Evolutionary conservation across 2,888 invertebrate species (phyloP).

Genomic region (Orgyia antiqua): DNA sequence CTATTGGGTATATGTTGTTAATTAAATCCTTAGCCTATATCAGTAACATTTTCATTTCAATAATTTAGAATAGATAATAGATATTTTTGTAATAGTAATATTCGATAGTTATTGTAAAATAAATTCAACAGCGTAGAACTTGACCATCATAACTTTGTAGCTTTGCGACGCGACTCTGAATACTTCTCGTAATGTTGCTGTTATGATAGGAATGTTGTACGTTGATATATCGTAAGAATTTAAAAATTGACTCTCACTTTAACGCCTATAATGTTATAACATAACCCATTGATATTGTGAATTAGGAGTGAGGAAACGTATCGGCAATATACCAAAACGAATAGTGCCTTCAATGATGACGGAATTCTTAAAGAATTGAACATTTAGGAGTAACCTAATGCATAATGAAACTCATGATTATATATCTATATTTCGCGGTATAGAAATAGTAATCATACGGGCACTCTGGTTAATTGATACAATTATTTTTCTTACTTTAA

Average conservation of each 20-base stretch:
- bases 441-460: slow-evolving; percentile 77
- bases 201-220: slow-evolving; percentile 34
- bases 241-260: slow-evolving; percentile 57
- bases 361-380: slow-evolving; percentile 58
- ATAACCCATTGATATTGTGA: slow-evolving; percentile 66
- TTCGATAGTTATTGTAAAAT: slow-evolving; percentile 61
- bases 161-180: slow-evolving; percentile 13
- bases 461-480: slow-evolving; percentile 67
- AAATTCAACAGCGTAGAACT: slow-evolving; percentile 37
- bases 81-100: slow-evolving; percentile 76
- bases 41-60: slow-evolving; percentile 63
- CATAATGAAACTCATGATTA: slow-evolving; percentile 62
- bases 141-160: slow-evolving; percentile 27
- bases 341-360: slow-evolving; percentile 71
- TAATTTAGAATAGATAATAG: slow-evolving; percentile 73
- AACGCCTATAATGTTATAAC: slow-evolving; percentile 50
- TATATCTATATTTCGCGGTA: slow-evolving; percentile 76
- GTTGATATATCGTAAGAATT: slow-evolving; percentile 45
- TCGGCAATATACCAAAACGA: slow-evolving; percentile 78
- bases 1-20: slow-evolving; percentile 72
- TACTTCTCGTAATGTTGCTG: slow-evolving; percentile 7
- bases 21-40: slow-evolving; percentile 73
- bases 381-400: slow-evolving; percentile 44
- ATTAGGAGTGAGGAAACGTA: slow-evolving; percentile 74
- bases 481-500: slow-evolving; percentile 44